Percentiles rank a stretch among this genome's conserved stretches.
Evolutionary conservation across 2,888 invertebrate genomes (phyloP).

Genomic region (Norana najaformis): DNA sequence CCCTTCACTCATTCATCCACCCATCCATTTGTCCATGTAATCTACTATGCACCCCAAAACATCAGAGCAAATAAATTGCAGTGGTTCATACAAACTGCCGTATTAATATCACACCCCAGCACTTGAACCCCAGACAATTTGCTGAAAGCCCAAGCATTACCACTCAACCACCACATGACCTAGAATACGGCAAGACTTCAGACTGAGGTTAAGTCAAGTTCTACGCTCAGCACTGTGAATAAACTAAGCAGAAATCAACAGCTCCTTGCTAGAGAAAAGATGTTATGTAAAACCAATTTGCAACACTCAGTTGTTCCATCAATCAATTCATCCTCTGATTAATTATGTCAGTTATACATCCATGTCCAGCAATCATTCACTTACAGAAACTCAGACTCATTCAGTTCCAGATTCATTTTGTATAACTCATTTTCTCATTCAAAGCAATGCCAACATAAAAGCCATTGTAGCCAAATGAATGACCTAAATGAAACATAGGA

Average conservation of each 20-base stretch:
- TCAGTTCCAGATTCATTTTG: not conserved
- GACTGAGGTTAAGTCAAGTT: not conserved
- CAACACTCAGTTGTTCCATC: not conserved
- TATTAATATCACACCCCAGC: not conserved
- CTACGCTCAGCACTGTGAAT: not conserved
- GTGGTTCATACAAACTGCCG: not conserved
- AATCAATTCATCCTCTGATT: conserved; percentile 13
- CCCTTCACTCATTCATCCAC: not conserved
- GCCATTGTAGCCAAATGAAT: not conserved
- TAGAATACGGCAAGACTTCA: not conserved
- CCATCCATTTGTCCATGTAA: no score
- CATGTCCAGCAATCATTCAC: conserved; percentile 13
- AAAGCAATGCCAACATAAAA: not conserved
- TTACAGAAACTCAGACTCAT: not conserved
- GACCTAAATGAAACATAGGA: not conserved
- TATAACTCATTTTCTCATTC: not conserved
- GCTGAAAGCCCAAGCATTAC: not conserved
- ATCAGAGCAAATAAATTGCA: not conserved
- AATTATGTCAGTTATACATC: not conserved
- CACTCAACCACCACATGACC: not conserved
- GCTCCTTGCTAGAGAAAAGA: not conserved
- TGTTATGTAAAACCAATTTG: not conserved
- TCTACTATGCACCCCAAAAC: not conserved
- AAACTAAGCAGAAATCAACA: not conserved
- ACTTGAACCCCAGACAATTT: not conserved